Evolutionary conservation across 2,797 vertebrate species (phyloP).

Genomic region (Erethizon dorsatum): DNA sequence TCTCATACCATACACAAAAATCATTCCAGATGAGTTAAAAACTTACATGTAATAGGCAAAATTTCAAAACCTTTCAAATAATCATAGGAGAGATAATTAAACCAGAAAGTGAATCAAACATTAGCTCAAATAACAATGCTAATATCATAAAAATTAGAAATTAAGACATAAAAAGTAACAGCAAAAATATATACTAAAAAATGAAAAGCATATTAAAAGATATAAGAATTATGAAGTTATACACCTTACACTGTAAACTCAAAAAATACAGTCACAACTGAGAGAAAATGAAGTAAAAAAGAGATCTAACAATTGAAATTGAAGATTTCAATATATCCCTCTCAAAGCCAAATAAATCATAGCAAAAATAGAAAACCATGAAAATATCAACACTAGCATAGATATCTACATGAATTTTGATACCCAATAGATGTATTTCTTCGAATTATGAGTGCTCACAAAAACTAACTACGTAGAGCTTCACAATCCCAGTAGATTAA

Average conservation of each 20-base stretch:
- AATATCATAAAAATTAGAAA: conserved; percentile 12
- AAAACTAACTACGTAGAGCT: neutral
- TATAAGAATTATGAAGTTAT: neutral
- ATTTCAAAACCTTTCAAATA: conserved; percentile 26
- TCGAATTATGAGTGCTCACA: neutral
- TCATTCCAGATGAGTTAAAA: neutral
- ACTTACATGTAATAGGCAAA: conserved; percentile 37
- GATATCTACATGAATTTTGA: neutral
- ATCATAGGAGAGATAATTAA: conserved; percentile 8
- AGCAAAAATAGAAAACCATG: conserved; percentile 4
- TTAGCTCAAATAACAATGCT: neutral
- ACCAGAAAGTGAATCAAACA: conserved; percentile 14
- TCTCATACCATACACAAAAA: neutral
- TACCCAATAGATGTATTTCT: neutral
- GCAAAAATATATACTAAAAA: neutral
- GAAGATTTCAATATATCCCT: neutral
- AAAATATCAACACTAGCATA: neutral
- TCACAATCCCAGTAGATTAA: neutral
- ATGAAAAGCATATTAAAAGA: neutral
- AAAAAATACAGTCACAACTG: neutral
- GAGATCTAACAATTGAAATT: neutral
- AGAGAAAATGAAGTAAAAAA: conserved; percentile 23
- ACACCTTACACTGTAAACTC: neutral
- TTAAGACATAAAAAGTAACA: conserved; percentile 41
- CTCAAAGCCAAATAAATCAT: neutral